A percentile compares a stretch with the other conserved stretches of the same genome.
Conservation (phyloP, 2,888 invertebrate species). For the Linnaemya vulpina region DNA sequence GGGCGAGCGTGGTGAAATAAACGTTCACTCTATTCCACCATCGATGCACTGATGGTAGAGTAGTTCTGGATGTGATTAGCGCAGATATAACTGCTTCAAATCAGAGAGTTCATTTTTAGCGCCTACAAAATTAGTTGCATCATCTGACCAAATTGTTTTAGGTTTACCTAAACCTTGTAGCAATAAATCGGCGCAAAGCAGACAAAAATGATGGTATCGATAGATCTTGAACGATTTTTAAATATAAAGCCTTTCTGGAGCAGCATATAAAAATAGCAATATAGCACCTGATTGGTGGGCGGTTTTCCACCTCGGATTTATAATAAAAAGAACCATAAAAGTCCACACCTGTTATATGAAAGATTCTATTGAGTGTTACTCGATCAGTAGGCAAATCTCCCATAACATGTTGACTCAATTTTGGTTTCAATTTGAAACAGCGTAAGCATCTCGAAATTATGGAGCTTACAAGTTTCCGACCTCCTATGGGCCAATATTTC, state of each 20-base stretch:
- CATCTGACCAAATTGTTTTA: too few relatives aligned
- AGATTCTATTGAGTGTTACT: constrained; percentile 39
- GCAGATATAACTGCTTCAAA: background rate
- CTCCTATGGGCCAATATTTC: constrained; percentile 60
- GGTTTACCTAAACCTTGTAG: too few relatives aligned
- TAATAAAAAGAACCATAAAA: constrained; percentile 52
- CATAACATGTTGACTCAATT: constrained; percentile 54
- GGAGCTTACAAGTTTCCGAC: constrained; percentile 31
- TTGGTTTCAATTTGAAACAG: constrained; percentile 52
- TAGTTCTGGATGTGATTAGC: background rate
- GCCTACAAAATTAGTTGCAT: constrained; percentile 40
- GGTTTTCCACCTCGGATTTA: constrained; percentile 47
- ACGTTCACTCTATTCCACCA: constrained; percentile 50
- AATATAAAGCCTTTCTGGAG: constrained; percentile 54
- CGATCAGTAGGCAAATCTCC: constrained; percentile 36
- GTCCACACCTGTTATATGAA: constrained; percentile 45
- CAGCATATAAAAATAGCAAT: constrained; percentile 54
- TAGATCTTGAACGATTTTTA: constrained; percentile 56
- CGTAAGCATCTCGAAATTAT: constrained; percentile 35
- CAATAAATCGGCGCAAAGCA: too few relatives aligned
- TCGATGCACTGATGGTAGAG: background rate
- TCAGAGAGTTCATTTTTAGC: constrained; percentile 34
- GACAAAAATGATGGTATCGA: constrained; percentile 12
- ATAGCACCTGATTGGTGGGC: constrained; percentile 57
- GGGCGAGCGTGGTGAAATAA: constrained; percentile 57